A percentile compares a stretch with the other conserved stretches of the same genome.
Conservation (phyloP, 2,888 invertebrate species). For the Hydrotaea cyrtoneurina region DNA sequence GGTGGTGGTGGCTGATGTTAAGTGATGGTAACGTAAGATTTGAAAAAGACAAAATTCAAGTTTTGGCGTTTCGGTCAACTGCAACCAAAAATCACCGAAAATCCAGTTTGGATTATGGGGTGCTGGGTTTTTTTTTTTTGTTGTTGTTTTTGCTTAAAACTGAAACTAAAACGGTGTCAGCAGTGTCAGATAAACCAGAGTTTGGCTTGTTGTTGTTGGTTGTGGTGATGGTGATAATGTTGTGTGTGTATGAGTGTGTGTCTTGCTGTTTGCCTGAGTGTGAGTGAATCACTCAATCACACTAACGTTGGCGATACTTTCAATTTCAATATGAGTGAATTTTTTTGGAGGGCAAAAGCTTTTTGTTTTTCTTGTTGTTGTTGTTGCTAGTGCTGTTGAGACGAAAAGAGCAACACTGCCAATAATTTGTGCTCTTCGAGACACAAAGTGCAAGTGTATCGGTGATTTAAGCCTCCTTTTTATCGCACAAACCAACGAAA, state of each 20-base stretch:
- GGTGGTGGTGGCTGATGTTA: conserved; percentile 17
- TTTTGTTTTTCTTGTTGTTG: too few species aligned
- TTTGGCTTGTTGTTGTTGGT: conserved; percentile 24
- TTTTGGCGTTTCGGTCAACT: conserved; percentile 24
- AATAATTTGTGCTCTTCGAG: background rate
- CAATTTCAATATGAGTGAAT: conserved; percentile 57
- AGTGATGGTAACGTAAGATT: conserved; percentile 33
- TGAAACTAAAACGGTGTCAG: conserved; percentile 67
- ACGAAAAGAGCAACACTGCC: conserved; percentile 36
- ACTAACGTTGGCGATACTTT: conserved; percentile 53
- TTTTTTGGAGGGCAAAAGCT: conserved; percentile 29
- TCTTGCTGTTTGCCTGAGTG: too few species aligned
- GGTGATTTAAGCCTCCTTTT: conserved; percentile 57
- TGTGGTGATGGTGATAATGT: background rate
- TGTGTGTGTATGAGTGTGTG: too few species aligned
- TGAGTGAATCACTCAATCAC: conserved; percentile 44
- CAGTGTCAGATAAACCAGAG: conserved; percentile 67
- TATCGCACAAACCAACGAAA: conserved; percentile 44
- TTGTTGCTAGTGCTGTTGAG: background rate
- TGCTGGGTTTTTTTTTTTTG: conserved; percentile 19
- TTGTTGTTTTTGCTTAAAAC: conserved; percentile 57
- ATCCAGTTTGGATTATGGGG: conserved; percentile 65
- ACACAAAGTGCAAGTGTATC: background rate
- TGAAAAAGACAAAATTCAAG: conserved; percentile 32
- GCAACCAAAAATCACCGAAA: conserved; percentile 9